Evolutionary conservation across 2,113 vertebrate species (phyloP).

Genomic region (Pteropus alecto): DNA sequence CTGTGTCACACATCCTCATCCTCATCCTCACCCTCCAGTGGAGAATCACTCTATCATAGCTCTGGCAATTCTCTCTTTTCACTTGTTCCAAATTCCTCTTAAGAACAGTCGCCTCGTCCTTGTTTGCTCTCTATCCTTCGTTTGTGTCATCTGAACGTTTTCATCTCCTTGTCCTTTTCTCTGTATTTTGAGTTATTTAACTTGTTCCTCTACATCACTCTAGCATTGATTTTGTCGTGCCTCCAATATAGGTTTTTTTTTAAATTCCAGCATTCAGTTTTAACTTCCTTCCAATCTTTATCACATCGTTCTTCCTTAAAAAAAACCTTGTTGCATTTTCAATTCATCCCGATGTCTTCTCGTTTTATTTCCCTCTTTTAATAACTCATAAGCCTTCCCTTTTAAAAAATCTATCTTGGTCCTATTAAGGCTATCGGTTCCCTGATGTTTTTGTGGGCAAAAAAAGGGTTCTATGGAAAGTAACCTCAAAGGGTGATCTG

Average conservation of each 20-base stretch:
- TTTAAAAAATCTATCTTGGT: neutral
- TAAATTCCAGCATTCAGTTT: neutral
- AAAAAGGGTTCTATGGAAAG: too few species aligned
- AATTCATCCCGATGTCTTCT: neutral
- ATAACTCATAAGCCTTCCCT: neutral
- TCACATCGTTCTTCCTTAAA: neutral
- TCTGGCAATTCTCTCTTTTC: neutral
- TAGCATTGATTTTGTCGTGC: neutral
- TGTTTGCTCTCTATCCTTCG: neutral
- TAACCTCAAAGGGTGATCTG: too few species aligned
- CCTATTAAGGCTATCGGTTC: neutral
- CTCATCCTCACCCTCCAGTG: too few species aligned
- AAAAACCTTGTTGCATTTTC: neutral
- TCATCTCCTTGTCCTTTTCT: neutral
- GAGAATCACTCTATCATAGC: neutral
- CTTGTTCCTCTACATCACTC: neutral
- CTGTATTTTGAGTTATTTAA: neutral
- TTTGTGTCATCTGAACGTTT: neutral
- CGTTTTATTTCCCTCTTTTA: neutral
- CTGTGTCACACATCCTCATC: fast-evolving
- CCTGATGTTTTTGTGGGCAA: neutral
- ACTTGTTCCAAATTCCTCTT: neutral
- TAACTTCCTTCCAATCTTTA: neutral
- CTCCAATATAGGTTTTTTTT: neutral
- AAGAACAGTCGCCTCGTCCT: neutral